Evolutionary conservation across 2,113 vertebrate species (phyloP), one percentile per base, ranked within the genome.

Genomic region (Trogon melanurus): DNA sequence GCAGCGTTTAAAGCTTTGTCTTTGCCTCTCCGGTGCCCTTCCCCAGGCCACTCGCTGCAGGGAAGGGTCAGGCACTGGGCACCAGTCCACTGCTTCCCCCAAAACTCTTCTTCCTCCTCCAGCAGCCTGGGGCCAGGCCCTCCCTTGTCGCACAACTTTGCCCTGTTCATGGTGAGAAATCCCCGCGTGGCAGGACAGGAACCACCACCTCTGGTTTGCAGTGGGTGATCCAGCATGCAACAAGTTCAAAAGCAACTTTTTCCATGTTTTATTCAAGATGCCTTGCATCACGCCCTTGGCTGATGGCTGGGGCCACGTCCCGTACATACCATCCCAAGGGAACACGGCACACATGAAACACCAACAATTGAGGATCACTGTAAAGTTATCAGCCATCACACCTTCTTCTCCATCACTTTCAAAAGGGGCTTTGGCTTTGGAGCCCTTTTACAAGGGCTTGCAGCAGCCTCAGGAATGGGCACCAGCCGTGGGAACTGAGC

Each of bases 401-500:
- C 66, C 10, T 26, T 4, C 10, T 26, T 4, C 21, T 22, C n/a
- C 19, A 18, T 6, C 4, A 3, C 53, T 53, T 50, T 66, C 48
- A 48, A 4, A 13, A 0, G 1, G 8, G 29, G 54, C 32, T 18
- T 45, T 81, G 10, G 4, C 29, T 66, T 67, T 29, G 62, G 48
- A 29, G n/a, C 30, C 16, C 10, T 29, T 71, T 20, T 29, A 1
- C 5, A 57, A 57, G 6, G 51, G 13, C 26, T 17, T 23, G 34
- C 4, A 16, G 50, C 4, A 0, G 23, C 17, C n/a, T 6, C 1
- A 3, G 60, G 60, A 44, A 25, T 0, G 36, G 34, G 53, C 38
- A 20, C 10, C 21, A 15, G 32, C 26, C 1, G 1, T 0, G 3
- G 34, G 75, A 69, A 16, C 2, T 1, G 20, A 13, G 29, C 2